Evolutionary conservation across 2,113 vertebrate genomes (phyloP), one percentile per base, ranked within the genome.

Genomic region (Chionomys nivalis): DNA sequence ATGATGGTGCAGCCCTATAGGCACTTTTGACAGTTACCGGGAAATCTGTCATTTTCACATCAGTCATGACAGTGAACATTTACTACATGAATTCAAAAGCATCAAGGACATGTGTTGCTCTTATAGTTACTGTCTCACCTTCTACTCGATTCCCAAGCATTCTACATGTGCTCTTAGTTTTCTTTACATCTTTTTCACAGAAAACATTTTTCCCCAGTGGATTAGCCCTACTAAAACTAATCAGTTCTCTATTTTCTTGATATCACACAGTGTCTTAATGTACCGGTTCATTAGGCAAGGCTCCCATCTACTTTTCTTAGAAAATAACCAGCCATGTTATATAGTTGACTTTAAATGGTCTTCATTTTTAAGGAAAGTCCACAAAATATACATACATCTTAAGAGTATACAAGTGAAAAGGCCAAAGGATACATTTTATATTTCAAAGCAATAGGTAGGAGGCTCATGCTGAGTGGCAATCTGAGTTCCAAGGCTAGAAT

Each of bases 21-120:
- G 3, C 77, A n/a, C 72, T 91, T 92, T 94, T 73, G 87, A 44
- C 58, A 95, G 79, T 95, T 88, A 96, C 24, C 72, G 94, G 72
- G 96, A 89, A 97, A 88, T 96, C 24, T 86, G 58, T 86, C 92
- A 97, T 98, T 97, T 94, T 89, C 63, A 77, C 91, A 91, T 92
- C 8, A 17, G 0, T 1, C 42, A 95, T 82, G 91, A 94, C 85
- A 96, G 66, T 85, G 49, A 95, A 52, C 95, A 63, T 85, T 97
- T 96, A 68, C 79, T 93, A 52, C 47, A 49, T 11, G 8, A 76
- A 86, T 68, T 82, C 49, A 90, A 86, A 93, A 12, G 55, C 5
- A 42, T 3, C 78, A 49, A 3, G 68, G 92, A 72, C 4, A 47
- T 7, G 1, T 7, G 79, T 12, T 72, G 4, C 9, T 90, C 58